A percentile compares a stretch with the other conserved stretches of the same genome.
Conservation (phyloP, 2,888 invertebrate species). For the Polyploca ridens region DNA sequence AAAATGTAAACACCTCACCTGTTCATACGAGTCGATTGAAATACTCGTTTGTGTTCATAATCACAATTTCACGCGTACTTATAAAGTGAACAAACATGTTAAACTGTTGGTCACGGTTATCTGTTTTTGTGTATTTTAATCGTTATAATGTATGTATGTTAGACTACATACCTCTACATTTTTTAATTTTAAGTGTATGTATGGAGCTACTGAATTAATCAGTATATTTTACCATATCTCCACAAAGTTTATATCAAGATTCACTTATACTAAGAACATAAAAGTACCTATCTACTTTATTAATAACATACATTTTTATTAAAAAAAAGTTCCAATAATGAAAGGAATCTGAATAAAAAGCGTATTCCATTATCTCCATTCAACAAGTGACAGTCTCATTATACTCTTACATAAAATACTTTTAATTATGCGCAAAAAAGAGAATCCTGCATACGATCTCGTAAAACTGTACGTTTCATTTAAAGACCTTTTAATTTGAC, state of each 20-base stretch:
- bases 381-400: constrained; percentile 9
- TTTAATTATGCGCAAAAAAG: constrained; percentile 4
- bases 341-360: background rate
- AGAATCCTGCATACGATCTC: background rate
- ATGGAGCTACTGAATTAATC: no score
- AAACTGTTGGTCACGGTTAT: constrained; percentile 74
- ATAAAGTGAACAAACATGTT: constrained; percentile 70
- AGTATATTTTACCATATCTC: no score
- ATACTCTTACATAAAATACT: constrained; percentile 6
- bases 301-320: background rate
- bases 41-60: constrained; percentile 68
- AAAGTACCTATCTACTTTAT: no score
- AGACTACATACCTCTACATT: background rate
- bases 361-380: background rate
- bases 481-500: constrained; percentile 25
- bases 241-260: no score
- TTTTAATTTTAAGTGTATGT: background rate
- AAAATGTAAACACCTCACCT: constrained; percentile 26
- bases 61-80: constrained; percentile 80
- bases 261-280: no score
- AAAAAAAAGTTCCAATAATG: background rate
- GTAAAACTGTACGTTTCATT: constrained; percentile 29
- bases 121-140: constrained; percentile 59
- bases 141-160: constrained; percentile 1
- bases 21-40: constrained; percentile 44